These are phyloP conservation scores for Oenanthe melanoleuca DNA, from an alignment of 2,113 vertebrate species.

Conservation along the genomic window DNA sequence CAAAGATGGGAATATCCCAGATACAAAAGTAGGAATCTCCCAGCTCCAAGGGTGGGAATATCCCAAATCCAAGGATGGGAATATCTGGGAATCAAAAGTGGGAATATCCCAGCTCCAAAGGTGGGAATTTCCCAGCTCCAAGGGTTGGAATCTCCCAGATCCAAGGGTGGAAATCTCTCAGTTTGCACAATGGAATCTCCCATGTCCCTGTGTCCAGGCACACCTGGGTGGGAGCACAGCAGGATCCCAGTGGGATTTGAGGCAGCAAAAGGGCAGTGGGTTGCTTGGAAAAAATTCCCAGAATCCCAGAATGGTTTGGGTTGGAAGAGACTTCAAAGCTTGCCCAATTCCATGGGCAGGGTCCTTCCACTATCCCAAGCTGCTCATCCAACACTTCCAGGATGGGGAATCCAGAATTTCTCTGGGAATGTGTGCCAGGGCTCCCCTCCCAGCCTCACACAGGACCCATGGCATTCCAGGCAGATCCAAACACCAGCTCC, in stretches of 20 bases:
- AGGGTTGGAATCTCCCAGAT: not conserved
- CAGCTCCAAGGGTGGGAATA: no score
- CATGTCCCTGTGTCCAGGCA: not conserved
- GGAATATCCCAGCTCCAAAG: no score
- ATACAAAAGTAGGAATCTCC: no score
- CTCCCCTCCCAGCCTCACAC: not conserved
- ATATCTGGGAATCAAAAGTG: no score
- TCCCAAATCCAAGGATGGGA: rapidly evolving
- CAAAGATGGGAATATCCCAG: rapidly evolving
- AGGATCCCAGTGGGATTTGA: rapidly evolving
- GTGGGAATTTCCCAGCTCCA: not conserved
- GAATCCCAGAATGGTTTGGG: not conserved
- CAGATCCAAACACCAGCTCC: rapidly evolving
- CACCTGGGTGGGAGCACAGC: rapidly evolving
- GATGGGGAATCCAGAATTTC: not conserved
- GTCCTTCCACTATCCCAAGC: rapidly evolving
- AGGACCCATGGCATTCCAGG: not conserved
- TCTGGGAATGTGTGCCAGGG: not conserved
- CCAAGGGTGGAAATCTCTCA: rapidly evolving
- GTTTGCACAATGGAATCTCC: not conserved
- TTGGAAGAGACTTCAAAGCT: not conserved
- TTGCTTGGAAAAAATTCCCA: not conserved
- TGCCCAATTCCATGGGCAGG: not conserved
- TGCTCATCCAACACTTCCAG: not conserved
- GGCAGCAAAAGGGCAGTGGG: not conserved